phyloP scores from a whole-genome alignment of 1,140 invertebrate species.

The Rhopalosiphum padi region DNA sequence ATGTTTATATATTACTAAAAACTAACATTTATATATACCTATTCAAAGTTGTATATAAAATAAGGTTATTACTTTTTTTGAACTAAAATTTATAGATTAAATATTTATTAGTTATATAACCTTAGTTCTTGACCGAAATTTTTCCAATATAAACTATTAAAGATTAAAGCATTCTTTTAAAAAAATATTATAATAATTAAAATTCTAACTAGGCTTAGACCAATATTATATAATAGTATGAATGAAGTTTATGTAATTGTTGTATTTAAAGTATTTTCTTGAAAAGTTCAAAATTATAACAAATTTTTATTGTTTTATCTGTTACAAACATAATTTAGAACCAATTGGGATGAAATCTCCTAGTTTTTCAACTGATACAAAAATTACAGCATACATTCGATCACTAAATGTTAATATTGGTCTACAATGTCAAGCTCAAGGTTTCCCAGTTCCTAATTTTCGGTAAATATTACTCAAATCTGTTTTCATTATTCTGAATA shows the following conservation, averaged over 20 bases:
- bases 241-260: background rate
- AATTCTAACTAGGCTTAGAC: background rate
- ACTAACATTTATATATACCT: background rate
- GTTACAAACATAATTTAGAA: slow-evolving; percentile 64
- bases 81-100: background rate
- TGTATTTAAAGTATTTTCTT: background rate
- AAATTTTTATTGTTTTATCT: background rate
- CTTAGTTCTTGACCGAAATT: background rate
- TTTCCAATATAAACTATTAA: background rate
- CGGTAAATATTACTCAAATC: slow-evolving; percentile 53
- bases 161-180: background rate
- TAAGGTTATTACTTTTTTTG: background rate
- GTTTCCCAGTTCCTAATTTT: slow-evolving; percentile 74
- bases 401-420: slow-evolving; percentile 66
- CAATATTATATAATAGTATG: background rate
- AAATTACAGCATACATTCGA: slow-evolving; percentile 67
- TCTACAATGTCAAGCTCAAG: slow-evolving; percentile 74
- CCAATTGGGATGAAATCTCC: slow-evolving; percentile 74
- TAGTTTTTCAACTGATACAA: slow-evolving; percentile 67
- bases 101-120: background rate
- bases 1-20: background rate
- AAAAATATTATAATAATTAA: too few species aligned
- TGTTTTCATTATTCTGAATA: background rate
- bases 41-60: background rate
- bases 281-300: background rate